Evolutionary conservation across 2,797 vertebrate genomes (phyloP).

Genomic region (Galaxias olidus): DNA sequence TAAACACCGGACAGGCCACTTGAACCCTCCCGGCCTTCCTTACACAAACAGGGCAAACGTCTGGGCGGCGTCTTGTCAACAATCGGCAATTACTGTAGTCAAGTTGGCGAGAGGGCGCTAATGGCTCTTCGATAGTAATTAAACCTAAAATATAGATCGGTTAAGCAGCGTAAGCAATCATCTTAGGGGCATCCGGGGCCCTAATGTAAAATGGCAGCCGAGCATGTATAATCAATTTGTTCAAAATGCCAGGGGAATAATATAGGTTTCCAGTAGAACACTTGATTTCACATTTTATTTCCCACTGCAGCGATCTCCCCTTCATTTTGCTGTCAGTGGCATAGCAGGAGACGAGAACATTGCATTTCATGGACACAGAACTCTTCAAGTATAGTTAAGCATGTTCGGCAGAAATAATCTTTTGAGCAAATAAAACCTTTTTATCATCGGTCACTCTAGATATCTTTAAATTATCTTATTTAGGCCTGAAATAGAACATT

Average conservation of each 20-base stretch:
- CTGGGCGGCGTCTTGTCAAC: slow-evolving; percentile 36
- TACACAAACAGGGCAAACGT: slow-evolving; percentile 17
- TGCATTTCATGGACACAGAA: slow-evolving; percentile 22
- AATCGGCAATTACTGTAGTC: slow-evolving; percentile 39
- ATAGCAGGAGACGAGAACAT: slow-evolving; percentile 16
- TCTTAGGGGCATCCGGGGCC: slow-evolving; percentile 35
- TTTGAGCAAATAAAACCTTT: too few relatives aligned
- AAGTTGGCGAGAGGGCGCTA: slow-evolving; percentile 38
- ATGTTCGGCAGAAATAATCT: slow-evolving; percentile 6
- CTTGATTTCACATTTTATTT: slow-evolving; percentile 24
- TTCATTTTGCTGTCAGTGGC: slow-evolving; percentile 16
- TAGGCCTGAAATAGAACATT: too few relatives aligned
- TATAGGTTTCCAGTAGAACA: slow-evolving; percentile 21
- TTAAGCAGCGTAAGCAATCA: slow-evolving; percentile 53
- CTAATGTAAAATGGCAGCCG: slow-evolving; percentile 38
- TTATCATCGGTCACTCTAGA: too few relatives aligned
- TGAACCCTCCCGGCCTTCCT: not conserved
- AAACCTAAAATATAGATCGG: slow-evolving; percentile 57
- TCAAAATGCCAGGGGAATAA: slow-evolving; percentile 23
- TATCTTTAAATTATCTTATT: too few relatives aligned
- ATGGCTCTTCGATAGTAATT: slow-evolving; percentile 55
- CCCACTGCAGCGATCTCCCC: slow-evolving; percentile 6
- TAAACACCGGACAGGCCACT: slow-evolving; percentile 7
- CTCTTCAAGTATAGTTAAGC: slow-evolving; percentile 4
- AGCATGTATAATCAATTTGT: slow-evolving; percentile 46